Evolutionary conservation across 2,113 vertebrate genomes (phyloP).

Genomic region (Enhydra lutris): DNA sequence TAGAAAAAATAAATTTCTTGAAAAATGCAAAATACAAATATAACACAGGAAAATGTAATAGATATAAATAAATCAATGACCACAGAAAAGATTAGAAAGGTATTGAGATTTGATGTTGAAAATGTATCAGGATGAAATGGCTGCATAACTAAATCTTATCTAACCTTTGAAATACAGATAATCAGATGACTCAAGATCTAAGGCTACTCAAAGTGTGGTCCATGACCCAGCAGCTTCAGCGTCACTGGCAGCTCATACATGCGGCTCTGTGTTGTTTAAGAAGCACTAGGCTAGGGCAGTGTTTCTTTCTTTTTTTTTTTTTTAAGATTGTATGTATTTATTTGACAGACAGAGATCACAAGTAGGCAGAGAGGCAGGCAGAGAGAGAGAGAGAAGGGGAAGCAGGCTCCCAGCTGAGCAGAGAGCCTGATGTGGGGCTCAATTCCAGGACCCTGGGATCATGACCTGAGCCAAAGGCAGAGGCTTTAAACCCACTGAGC

Average conservation of each 20-base stretch:
- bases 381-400: too few species aligned
- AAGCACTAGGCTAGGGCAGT: neutral
- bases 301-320: too few species aligned
- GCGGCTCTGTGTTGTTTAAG: neutral
- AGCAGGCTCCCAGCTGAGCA: too few species aligned
- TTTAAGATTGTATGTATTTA: too few species aligned
- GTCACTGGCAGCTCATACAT: neutral
- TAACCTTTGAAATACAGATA: neutral
- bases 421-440: too few species aligned
- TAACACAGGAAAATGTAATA: neutral
- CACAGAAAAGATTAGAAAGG: neutral
- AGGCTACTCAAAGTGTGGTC: neutral
- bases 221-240: neutral
- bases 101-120: neutral
- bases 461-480: too few species aligned
- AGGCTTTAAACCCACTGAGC: too few species aligned
- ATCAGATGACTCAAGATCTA: neutral
- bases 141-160: neutral
- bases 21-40: neutral
- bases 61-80: neutral
- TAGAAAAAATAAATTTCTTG: neutral
- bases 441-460: too few species aligned
- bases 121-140: neutral
- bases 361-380: too few species aligned
- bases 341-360: too few species aligned